Percentiles rank a stretch among this genome's conserved stretches.
Evolutionary conservation across 1,140 invertebrate species (phyloP).

Genomic region (Drosophila bipectinata): DNA sequence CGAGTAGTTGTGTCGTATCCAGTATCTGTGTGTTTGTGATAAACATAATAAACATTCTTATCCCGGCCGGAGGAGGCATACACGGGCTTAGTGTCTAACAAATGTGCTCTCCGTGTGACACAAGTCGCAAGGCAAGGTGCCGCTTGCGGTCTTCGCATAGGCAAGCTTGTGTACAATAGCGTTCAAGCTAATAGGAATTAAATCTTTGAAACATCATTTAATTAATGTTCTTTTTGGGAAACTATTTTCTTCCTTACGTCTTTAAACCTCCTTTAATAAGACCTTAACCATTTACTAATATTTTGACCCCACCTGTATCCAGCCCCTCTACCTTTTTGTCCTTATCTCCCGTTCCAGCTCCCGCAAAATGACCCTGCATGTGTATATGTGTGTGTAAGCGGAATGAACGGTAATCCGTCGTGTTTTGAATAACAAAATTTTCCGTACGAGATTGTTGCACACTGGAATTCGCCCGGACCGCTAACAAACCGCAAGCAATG

Average conservation of each 20-base stretch:
- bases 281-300: background rate
- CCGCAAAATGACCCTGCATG: background rate
- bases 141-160: conserved; percentile 56
- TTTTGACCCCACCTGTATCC: background rate
- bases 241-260: too few relatives aligned
- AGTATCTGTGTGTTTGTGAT: conserved; percentile 56
- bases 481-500: conserved; percentile 80
- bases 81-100: conserved; percentile 77
- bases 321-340: background rate
- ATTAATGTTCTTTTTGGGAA: too few relatives aligned
- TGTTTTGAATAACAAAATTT: conserved; percentile 82
- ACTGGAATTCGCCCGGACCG: conserved; percentile 66
- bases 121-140: conserved; percentile 51
- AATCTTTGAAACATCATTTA: background rate
- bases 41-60: conserved; percentile 78
- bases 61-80: conserved; percentile 66
- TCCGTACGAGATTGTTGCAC: conserved; percentile 70
- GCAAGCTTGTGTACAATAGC: conserved; percentile 16
- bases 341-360: background rate
- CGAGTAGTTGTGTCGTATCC: conserved; percentile 18
- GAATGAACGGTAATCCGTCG: conserved; percentile 82
- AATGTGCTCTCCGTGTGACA: conserved; percentile 75
- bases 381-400: conserved; percentile 60
- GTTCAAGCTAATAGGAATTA: background rate
- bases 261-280: too few relatives aligned